Percentiles rank a stretch among this genome's conserved stretches.
Conservation (phyloP, 1,140 invertebrate genomes). For the Carposina sasakii region DNA sequence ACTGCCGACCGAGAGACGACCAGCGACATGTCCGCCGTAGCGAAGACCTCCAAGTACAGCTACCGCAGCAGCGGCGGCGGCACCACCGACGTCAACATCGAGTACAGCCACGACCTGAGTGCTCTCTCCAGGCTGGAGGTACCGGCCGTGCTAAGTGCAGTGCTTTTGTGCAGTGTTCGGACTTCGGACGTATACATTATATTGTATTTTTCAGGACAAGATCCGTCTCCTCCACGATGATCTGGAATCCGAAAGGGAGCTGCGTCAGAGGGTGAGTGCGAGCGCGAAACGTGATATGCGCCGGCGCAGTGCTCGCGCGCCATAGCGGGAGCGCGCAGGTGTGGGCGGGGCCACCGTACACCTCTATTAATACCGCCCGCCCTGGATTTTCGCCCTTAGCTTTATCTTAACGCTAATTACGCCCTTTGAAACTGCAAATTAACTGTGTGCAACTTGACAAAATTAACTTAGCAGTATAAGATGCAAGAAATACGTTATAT, state of each 20-base stretch:
- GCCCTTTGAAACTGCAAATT: no score
- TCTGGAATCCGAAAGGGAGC: constrained; percentile 96
- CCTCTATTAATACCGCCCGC: constrained; percentile 62
- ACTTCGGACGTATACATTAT: constrained; percentile 58
- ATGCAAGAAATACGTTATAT: no score
- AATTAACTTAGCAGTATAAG: no score
- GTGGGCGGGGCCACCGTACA: constrained; percentile 49
- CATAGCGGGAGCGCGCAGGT: constrained; percentile 61
- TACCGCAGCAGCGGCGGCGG: constrained; percentile 88
- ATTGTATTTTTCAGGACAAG: constrained; percentile 89
- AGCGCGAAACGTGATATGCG: constrained; percentile 63
- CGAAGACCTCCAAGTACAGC: constrained; percentile 90
- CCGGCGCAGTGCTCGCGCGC: constrained; percentile 30
- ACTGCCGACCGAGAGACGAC: constrained; percentile 67
- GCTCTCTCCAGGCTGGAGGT: constrained; percentile 94
- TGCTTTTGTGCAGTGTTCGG: constrained; percentile 62
- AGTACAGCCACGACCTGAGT: constrained; percentile 93
- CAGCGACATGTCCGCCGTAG: constrained; percentile 81
- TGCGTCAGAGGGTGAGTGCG: constrained; percentile 95
- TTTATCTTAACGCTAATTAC: no score
- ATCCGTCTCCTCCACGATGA: constrained; percentile 97
- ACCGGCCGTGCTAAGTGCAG: constrained; percentile 57
- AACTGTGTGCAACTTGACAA: no score
- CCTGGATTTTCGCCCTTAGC: constrained; percentile 32
- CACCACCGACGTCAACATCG: constrained; percentile 91